Base-by-base conservation (phyloP, 2,888 invertebrate genomes). In the Mythimna ferrago region DNA sequence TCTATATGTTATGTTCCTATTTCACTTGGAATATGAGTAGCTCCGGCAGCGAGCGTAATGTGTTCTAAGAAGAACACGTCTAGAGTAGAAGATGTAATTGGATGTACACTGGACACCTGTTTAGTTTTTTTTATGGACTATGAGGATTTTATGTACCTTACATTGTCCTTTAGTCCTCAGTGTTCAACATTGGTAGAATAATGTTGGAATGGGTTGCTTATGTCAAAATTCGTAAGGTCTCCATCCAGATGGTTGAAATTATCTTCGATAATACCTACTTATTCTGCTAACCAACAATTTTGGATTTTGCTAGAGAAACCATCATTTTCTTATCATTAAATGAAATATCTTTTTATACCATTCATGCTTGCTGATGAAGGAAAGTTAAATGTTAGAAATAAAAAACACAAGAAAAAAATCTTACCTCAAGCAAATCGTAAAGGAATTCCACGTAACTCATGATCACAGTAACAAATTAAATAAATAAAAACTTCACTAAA, bases 361-460 rank as follows among this genome's bases (percentile, higher is more conserved):
- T 44, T 0, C 11, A 44, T 44, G 14, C 9, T 44, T 14, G 44
- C 14, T 44, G 14, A 14, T 44, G 14, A 44, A 14, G 11, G 14
- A 44, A 44, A 44, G 5, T 44, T 44, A 44, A 41, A 14, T 14
- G 14, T 44, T 5, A 44, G 44, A 19, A 19, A 48, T 14, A 19
- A 48, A 16, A 0, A 3, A 44, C 0, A 48, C 16, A 48, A 16
- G 16, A 48, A 48, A 48, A 48, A 6, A 53, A 66, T 66, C 93
- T 89, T 80, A 95, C 95, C 95, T 96, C 94, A 21, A 95, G 84
- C 48, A 95, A 88, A 80, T 95, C 95, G 83, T 95, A 94, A 26
- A 95, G 88, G 82, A 95, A 94, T 69, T 94, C 94, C 78, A 95
- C 93, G 86, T 94, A 95, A 87, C 92, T 93, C 94, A 95, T 95